These are phyloP conservation scores for Corythornis leucogaster DNA, from an alignment of 2,797 vertebrate species.

Conservation along the genomic window DNA sequence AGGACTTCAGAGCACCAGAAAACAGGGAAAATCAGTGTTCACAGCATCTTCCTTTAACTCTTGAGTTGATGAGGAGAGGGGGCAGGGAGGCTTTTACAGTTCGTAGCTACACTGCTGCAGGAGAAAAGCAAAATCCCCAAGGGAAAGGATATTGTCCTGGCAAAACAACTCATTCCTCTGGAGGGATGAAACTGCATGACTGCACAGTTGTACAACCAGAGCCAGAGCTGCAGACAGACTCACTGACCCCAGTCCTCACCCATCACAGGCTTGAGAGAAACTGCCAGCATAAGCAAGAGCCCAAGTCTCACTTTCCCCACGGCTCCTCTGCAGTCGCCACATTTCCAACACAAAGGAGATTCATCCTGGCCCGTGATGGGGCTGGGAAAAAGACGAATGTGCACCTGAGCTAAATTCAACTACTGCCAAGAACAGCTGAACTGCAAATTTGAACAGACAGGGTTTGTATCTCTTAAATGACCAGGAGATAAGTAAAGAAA, in stretches of 20 bases:
- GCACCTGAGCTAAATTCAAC: not conserved
- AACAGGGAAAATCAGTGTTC: not conserved
- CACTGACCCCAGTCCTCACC: fast-evolving
- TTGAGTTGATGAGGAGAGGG: not conserved
- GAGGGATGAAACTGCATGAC: not conserved
- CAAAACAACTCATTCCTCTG: not conserved
- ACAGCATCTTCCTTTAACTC: not conserved
- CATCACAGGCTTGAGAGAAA: not conserved
- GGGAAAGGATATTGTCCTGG: not conserved
- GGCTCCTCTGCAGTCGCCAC: not conserved
- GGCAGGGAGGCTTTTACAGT: not conserved
- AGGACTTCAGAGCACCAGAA: not conserved
- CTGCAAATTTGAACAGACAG: not conserved
- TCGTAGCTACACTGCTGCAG: not conserved
- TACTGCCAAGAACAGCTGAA: not conserved
- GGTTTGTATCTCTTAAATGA: not conserved
- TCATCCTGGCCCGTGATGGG: fast-evolving
- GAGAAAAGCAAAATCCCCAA: not conserved
- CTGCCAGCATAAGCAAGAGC: not conserved
- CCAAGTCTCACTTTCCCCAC: not conserved
- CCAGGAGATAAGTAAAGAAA: not conserved
- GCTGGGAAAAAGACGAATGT: not conserved
- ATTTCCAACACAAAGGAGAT: not conserved
- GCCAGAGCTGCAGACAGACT: not conserved
- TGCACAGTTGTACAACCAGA: not conserved